A percentile compares a stretch with the other conserved stretches of the same genome.
These are phyloP conservation scores for Lordiphosa stackelbergi DNA, from an alignment of 1,140 invertebrate species.

Conservation along the genomic window DNA sequence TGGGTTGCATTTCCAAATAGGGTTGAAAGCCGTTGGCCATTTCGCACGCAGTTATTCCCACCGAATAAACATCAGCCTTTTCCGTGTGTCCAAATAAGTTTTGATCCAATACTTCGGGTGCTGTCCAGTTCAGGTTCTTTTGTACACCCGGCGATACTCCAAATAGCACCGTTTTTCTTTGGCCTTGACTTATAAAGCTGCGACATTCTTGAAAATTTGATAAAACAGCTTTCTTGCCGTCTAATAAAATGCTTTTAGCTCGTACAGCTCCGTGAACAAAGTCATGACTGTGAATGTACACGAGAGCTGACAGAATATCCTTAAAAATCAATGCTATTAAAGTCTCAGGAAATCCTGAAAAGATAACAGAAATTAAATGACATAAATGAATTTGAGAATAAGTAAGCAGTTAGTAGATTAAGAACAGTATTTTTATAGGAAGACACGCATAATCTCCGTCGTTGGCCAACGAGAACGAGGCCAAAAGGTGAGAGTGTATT, in stretches of 20 bases:
- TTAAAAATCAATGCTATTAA: slow-evolving; percentile 87
- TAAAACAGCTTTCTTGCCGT: slow-evolving; percentile 77
- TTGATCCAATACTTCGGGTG: slow-evolving; percentile 94
- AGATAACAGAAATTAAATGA: no score
- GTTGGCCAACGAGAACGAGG: no score
- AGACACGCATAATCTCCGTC: no score
- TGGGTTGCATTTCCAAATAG: slow-evolving; percentile 88
- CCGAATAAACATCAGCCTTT: slow-evolving; percentile 93
- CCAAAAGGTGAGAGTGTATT: no score
- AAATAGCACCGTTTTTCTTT: slow-evolving; percentile 83
- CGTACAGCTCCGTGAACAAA: slow-evolving; percentile 92
- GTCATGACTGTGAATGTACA: slow-evolving; percentile 90
- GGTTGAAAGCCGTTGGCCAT: slow-evolving; percentile 92
- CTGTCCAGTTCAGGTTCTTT: slow-evolving; percentile 90
- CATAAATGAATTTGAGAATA: no score
- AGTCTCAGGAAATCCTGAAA: slow-evolving; percentile 85
- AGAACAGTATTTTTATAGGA: no score
- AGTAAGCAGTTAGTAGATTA: no score
- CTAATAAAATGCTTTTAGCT: slow-evolving; percentile 87
- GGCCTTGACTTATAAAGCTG: slow-evolving; percentile 84
- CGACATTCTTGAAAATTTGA: slow-evolving; percentile 88
- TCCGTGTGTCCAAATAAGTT: slow-evolving; percentile 92
- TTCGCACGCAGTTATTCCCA: slow-evolving; percentile 93
- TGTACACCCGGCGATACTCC: slow-evolving; percentile 84
- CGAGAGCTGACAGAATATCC: slow-evolving; percentile 86